Conservation (phyloP, 2,797 vertebrate species). For the Scomberomorus guttatus region DNA sequence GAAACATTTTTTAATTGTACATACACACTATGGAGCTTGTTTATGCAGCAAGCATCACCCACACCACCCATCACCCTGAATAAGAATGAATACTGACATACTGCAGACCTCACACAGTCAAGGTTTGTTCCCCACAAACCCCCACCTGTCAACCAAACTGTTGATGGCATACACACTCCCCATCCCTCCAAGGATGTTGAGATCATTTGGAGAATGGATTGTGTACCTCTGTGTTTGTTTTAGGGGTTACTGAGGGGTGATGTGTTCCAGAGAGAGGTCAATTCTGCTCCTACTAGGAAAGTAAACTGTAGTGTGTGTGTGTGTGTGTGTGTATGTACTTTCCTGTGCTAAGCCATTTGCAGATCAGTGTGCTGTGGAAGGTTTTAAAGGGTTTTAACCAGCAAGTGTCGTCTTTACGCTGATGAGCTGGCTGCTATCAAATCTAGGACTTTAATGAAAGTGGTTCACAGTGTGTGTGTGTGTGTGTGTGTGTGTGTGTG, state of each 20-base stretch:
- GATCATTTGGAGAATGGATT: slow-evolving; percentile 2
- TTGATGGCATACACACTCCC: background rate
- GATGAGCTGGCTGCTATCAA: slow-evolving; percentile 38
- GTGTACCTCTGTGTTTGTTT: slow-evolving; percentile 6
- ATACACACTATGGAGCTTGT: background rate
- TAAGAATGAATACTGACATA: background rate
- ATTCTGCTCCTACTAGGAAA: slow-evolving; percentile 19
- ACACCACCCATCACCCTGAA: background rate
- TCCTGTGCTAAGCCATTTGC: slow-evolving; percentile 26
- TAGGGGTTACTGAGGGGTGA: background rate
- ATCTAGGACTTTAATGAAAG: slow-evolving; percentile 38
- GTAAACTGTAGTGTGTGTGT: slow-evolving; percentile 12
- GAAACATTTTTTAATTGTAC: background rate
- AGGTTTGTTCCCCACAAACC: too few relatives aligned
- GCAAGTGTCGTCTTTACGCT: slow-evolving; percentile 19
- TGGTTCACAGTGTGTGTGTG: slow-evolving; percentile 13
- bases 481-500: slow-evolving; percentile 20
- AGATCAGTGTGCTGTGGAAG: slow-evolving; percentile 29
- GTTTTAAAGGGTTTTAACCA: slow-evolving; percentile 44
- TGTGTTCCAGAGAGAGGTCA: slow-evolving; percentile 8
- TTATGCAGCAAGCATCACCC: background rate
- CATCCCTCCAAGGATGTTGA: background rate
- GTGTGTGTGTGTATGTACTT: slow-evolving; percentile 8
- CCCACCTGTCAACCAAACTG: background rate
- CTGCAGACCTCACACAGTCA: background rate